Base-by-base conservation (phyloP, 2,888 invertebrate genomes). In the Chalcis sispes region DNA sequence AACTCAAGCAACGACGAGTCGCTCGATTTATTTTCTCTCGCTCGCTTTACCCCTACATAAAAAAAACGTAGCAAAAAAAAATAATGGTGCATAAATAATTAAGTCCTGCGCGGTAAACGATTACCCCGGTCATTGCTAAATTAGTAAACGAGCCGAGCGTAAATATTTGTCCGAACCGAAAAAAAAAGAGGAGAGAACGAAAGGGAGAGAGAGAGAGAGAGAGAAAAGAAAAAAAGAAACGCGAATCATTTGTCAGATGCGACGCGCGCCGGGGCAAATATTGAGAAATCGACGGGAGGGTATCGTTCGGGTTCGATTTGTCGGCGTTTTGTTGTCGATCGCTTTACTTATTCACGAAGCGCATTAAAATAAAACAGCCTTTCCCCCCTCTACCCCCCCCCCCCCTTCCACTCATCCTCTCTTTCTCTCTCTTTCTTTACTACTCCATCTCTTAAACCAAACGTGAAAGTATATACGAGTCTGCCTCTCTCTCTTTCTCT, bases 361-460 rank as follows among this genome's bases (percentile, higher is more conserved):
- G 77, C 80, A 81, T 82, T 81, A 80, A 81, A 81, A 79, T 80
- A 80, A 80, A 82, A 80, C 79, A 81, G 77, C 48, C 42, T 29
- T 25, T 42, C 25, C 1, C 1, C 8, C 10, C 10, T n/a, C 2
- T 1, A 7, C 5, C 40, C 40, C 36, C 10, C 10, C n/a, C 29
- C 25, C 58, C 48, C 42, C 42, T 25, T 42, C 25, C 1, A 0
- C 8, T 5, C 10, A 7, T 8, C 1, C 8, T 8, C 40, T 29
- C 36, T 36, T 36, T 32, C 29, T 36, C 58, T 20, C 40, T 61
- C 2, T n/a, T 42, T 42, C 15, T 4, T 13, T 15, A 13, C 15
- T 42, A 42, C 15, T 13, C 42, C 4, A 36, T 36, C 36, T 4
- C 10, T 36, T 36, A 7, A 7, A 36, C 10, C 36, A 10, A 4